Evolutionary conservation across 1,140 invertebrate species (phyloP).

Genomic region (Eriocheir sinensis): DNA sequence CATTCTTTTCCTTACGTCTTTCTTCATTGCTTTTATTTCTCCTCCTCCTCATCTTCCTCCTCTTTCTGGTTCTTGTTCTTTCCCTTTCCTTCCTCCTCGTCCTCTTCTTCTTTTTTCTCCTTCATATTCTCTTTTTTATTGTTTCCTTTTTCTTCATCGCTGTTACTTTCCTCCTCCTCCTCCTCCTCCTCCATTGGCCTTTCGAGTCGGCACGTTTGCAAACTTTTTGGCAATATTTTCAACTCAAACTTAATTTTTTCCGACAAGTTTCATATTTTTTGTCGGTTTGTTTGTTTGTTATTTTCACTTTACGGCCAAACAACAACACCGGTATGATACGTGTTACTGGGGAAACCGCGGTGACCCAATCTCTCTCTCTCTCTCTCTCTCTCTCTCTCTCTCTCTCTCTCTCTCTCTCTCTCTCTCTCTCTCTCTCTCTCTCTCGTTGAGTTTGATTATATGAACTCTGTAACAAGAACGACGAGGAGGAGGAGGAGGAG

Average conservation of each 20-base stretch:
- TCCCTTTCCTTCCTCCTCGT: background rate
- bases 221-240: background rate
- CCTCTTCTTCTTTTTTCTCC: background rate
- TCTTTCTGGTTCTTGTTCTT: background rate
- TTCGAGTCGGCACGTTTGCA: background rate
- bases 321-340: background rate
- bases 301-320: too few relatives aligned
- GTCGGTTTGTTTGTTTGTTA: too few relatives aligned
- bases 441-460: too few relatives aligned
- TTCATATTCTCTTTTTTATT: too few relatives aligned
- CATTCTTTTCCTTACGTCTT: background rate
- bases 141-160: background rate
- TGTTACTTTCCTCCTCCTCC: background rate
- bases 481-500: too few relatives aligned
- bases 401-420: background rate
- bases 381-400: background rate
- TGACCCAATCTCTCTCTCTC: background rate
- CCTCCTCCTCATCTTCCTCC: background rate
- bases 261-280: background rate
- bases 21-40: background rate
- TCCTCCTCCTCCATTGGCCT: background rate
- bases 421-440: conserved; percentile 19
- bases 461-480: too few relatives aligned
- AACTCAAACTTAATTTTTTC: background rate
- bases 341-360: background rate